These are phyloP conservation scores for Crotalus viridis DNA, from an alignment of 2,113 vertebrate species.

Conservation along the genomic window DNA sequence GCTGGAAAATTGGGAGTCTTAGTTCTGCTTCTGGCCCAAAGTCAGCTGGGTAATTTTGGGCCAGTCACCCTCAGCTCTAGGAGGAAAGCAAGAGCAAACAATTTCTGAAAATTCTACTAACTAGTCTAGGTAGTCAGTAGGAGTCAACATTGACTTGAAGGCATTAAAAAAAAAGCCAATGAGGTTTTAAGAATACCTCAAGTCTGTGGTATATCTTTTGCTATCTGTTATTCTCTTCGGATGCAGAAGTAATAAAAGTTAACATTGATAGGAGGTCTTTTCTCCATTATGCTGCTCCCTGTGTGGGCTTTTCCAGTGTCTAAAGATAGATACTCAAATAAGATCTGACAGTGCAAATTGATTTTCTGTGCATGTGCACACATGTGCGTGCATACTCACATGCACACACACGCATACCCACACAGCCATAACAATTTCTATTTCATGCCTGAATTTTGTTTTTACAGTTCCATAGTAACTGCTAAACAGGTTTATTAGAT, in stretches of 20 bases:
- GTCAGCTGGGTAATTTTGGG: neutral
- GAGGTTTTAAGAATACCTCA: neutral
- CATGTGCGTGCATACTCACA: too few relatives aligned
- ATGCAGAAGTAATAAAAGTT: neutral
- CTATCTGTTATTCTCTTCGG: neutral
- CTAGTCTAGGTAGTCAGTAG: neutral
- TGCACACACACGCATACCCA: neutral
- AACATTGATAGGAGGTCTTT: neutral
- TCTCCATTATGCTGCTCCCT: neutral
- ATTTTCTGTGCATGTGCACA: neutral
- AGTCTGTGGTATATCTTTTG: neutral
- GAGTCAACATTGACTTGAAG: neutral
- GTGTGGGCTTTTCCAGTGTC: neutral
- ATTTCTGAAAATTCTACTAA: neutral
- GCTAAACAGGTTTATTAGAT: slow-evolving; percentile 39
- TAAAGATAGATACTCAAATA: neutral
- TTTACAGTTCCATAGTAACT: neutral
- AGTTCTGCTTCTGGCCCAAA: neutral
- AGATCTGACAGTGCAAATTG: neutral
- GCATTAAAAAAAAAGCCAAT: neutral
- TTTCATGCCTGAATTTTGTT: neutral
- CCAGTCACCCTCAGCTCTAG: neutral
- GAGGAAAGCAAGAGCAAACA: neutral
- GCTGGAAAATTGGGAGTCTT: neutral
- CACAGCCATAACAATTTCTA: neutral